These are phyloP conservation scores for Pyrrhia umbra DNA, from an alignment of 2,888 invertebrate genomes.

Conservation along the genomic window DNA sequence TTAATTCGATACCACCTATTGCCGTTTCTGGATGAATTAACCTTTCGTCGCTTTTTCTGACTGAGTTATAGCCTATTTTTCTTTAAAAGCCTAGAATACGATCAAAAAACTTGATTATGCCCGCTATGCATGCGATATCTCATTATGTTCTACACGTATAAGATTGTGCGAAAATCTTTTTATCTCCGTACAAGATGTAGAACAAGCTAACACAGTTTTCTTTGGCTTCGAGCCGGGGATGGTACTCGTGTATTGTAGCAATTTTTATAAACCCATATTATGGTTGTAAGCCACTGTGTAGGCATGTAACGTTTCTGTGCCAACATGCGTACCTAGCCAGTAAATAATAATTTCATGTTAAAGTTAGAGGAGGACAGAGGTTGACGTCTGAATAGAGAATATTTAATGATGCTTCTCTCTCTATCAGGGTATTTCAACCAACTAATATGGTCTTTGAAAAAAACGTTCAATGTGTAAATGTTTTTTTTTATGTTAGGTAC, in stretches of 20 bases:
- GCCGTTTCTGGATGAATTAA: background rate
- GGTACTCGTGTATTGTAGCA: slow-evolving; percentile 4
- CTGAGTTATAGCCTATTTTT: background rate
- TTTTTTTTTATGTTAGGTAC: too few species aligned
- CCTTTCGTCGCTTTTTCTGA: background rate
- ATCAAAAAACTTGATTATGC: slow-evolving; percentile 24
- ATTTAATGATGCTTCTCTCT: too few species aligned
- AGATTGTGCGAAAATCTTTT: slow-evolving; percentile 32
- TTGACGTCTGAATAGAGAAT: too few species aligned
- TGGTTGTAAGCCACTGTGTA: slow-evolving; percentile 19
- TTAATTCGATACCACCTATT: too few species aligned
- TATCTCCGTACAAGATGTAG: slow-evolving; percentile 26
- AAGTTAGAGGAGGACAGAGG: too few species aligned
- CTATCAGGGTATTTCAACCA: too few species aligned
- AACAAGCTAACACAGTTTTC: slow-evolving; percentile 34
- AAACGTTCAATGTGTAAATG: too few species aligned
- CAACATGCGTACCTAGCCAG: background rate
- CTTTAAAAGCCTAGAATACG: background rate
- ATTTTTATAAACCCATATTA: slow-evolving; percentile 40
- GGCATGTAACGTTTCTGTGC: slow-evolving; percentile 13
- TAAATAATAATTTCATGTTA: slow-evolving; percentile 23
- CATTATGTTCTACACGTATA: slow-evolving; percentile 24
- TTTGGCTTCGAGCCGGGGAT: slow-evolving; percentile 28
- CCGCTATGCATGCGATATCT: slow-evolving; percentile 6
- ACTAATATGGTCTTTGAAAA: too few species aligned